Base-by-base conservation (phyloP, 1,140 invertebrate species). In the Mycetomoellerius zeteki region DNA sequence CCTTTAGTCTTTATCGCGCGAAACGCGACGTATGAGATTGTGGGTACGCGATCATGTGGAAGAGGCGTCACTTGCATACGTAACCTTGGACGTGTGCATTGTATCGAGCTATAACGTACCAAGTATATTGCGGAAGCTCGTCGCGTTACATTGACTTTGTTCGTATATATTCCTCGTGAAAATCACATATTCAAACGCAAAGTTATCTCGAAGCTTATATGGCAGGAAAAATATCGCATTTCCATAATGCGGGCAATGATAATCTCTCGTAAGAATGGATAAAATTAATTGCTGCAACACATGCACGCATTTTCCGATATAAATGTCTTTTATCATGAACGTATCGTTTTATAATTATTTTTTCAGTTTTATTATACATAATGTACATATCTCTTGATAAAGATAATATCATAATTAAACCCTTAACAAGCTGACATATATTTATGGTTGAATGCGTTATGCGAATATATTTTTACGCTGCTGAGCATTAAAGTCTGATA, bases 1-100 rank as follows among this genome's bases (percentile, higher is more conserved):
- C 19, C 30, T 50, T 16, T 16, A 33, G 76, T 65, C 72, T 89
- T 90, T 90, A 90, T 87, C 81, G 73, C 77, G 73, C 33, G 76
- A 47, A 88, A 60, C 47, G 54, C 73, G n/a, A 27, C 27, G 24
- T 47, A 24, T 21, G 33, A 56, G 62, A 86, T 90, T 85, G 64
- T n/a, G n/a, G n/a, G n/a, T 80, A 76, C 56, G 89, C 75, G 62
- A 37, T 77, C 76, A 65, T 80, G 85, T 50, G 85, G 64, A 88
- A 82, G 24, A 58, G 71, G 69, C 52, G 75, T 21, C 72, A 21
- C 65, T 37, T 56, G 77, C 88, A 58, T 58, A 76, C 73, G 54
- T 62, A 71, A 21, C 33, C 60, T 69, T 75, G 88, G 67, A 90
- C 65, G 27, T 72, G 37, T 33, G 58, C 58, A 88, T 90, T 87